Conservation (phyloP, 1,140 invertebrate species). For the Ylistrum balloti region DNA sequence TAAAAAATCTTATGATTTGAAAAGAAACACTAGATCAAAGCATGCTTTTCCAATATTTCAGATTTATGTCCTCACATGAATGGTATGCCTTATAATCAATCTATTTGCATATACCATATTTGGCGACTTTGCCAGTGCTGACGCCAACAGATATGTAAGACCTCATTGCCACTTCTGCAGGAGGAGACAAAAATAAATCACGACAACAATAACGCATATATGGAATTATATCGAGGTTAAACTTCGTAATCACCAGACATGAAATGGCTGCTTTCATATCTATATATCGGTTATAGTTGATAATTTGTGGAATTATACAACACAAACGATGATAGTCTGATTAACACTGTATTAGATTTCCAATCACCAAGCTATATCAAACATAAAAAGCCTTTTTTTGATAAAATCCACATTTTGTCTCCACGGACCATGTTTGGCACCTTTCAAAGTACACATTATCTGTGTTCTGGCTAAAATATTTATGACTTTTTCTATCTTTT, state of each 20-base stretch:
- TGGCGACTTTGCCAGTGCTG: too few species aligned
- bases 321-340: not conserved
- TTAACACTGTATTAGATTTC: not conserved
- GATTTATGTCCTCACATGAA: too few species aligned
- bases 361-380: constrained; percentile 8
- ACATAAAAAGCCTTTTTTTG: not conserved
- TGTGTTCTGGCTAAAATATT: not conserved
- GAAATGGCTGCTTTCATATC: not conserved
- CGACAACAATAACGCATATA: not conserved
- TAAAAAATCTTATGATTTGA: too few species aligned
- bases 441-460: not conserved
- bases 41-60: too few species aligned
- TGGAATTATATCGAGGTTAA: constrained; percentile 1
- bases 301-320: not conserved
- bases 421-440: not conserved
- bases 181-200: too few species aligned
- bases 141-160: too few species aligned
- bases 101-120: too few species aligned
- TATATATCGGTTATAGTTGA: not conserved
- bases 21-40: too few species aligned
- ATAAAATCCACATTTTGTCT: constrained; percentile 13
- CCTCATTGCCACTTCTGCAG: too few species aligned
- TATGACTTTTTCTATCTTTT: constrained; percentile 27
- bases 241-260: not conserved
- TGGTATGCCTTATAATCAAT: too few species aligned